Conservation (phyloP, 2,797 vertebrate genomes). For the Orestias chungarensis region DNA sequence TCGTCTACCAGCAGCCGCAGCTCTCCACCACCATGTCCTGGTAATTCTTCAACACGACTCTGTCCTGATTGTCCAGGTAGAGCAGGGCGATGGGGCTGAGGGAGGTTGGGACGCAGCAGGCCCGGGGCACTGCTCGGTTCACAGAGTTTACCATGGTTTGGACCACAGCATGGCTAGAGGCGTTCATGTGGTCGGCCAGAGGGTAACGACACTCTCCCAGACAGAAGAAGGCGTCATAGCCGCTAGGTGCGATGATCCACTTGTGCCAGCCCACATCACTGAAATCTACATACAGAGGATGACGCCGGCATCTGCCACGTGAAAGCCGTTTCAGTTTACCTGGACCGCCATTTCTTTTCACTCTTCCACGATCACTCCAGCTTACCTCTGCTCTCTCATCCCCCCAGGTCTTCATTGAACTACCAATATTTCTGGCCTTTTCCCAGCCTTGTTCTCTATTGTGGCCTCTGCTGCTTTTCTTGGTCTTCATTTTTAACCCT, state of each 20-base stretch:
- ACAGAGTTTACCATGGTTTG: slow-evolving; percentile 89
- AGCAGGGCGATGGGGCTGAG: slow-evolving; percentile 86
- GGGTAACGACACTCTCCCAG: slow-evolving; percentile 87
- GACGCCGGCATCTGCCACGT: slow-evolving; percentile 80
- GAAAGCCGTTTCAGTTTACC: slow-evolving; percentile 81
- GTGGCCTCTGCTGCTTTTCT: slow-evolving; percentile 56
- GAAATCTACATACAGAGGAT: slow-evolving; percentile 87
- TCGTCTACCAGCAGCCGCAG: slow-evolving; percentile 83
- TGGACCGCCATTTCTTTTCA: slow-evolving; percentile 81
- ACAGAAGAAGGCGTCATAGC: slow-evolving; percentile 87
- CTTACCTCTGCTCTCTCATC: slow-evolving; percentile 40
- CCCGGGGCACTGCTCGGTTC: slow-evolving; percentile 81
- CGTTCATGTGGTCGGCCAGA: slow-evolving; percentile 88
- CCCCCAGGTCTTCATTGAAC: slow-evolving; percentile 53
- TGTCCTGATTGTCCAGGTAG: slow-evolving; percentile 84
- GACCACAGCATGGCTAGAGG: slow-evolving; percentile 87
- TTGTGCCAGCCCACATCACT: slow-evolving; percentile 87
- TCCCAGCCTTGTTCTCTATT: slow-evolving; percentile 51
- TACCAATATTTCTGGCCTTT: slow-evolving; percentile 45
- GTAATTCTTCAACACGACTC: slow-evolving; percentile 87
- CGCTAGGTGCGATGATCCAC: slow-evolving; percentile 86
- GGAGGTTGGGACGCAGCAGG: slow-evolving; percentile 85
- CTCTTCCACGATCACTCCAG: slow-evolving; percentile 73
- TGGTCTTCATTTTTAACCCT: slow-evolving; percentile 57
- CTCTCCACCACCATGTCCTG: slow-evolving; percentile 89